phyloP scores from a whole-genome alignment of 2,797 vertebrate genomes.

The Poecilia picta region DNA sequence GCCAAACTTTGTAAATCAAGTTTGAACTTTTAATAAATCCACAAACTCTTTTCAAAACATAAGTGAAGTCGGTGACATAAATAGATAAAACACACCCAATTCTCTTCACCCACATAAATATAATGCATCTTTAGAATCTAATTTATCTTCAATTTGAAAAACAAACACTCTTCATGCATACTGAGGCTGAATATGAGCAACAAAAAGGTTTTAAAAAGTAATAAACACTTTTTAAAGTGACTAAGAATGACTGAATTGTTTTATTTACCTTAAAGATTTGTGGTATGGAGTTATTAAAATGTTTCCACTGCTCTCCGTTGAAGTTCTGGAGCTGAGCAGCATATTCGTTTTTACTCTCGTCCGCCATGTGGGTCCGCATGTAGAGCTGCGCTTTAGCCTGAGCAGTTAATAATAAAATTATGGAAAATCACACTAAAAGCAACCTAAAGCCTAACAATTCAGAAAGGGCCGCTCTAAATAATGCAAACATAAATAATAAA shows the following conservation, averaged over 20 bases:
- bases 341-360: slow-evolving; percentile 98
- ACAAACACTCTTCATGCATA: neutral
- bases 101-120: neutral
- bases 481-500: no score
- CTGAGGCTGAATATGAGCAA: neutral
- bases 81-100: neutral
- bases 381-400: slow-evolving; percentile 96
- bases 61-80: neutral
- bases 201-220: neutral
- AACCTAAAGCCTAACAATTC: neutral
- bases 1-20: neutral
- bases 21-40: neutral
- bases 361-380: slow-evolving; percentile 93
- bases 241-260: neutral
- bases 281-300: slow-evolving; percentile 95
- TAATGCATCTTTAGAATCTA: neutral
- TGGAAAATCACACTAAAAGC: neutral
- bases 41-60: neutral
- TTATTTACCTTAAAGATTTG: slow-evolving; percentile 96
- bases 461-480: no score
- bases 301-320: slow-evolving; percentile 96
- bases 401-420: neutral
- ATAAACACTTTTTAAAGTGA: neutral
- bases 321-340: slow-evolving; percentile 97
- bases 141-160: neutral